Evolutionary conservation across 1,140 invertebrate genomes (phyloP).

Genomic region (Drosophila nigromelanica): DNA sequence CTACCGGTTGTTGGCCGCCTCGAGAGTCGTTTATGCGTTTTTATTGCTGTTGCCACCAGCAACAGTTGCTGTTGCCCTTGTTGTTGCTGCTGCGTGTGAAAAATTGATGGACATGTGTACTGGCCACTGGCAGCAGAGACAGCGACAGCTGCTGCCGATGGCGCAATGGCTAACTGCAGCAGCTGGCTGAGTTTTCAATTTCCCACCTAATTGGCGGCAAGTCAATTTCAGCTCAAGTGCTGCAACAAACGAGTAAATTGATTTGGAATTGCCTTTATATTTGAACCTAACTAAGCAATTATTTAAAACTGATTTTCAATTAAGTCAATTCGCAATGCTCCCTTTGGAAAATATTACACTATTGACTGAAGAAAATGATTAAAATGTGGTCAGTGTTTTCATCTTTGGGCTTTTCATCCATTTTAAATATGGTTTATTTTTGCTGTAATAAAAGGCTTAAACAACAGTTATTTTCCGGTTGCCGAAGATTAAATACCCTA

Average conservation of each 20-base stretch:
- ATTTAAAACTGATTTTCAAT: no score
- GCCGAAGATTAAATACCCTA: no score
- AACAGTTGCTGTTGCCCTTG: slow-evolving; percentile 34
- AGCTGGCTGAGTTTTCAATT: slow-evolving; percentile 44
- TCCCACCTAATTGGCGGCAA: slow-evolving; percentile 65
- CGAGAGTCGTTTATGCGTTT: slow-evolving; percentile 59
- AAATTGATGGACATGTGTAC: slow-evolving; percentile 67
- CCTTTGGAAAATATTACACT: no score
- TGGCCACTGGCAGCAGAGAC: slow-evolving; percentile 42
- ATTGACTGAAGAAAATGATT: no score
- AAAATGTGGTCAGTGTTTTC: no score
- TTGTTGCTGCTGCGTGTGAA: slow-evolving; percentile 50
- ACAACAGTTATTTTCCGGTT: no score
- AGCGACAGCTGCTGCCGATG: slow-evolving; percentile 25
- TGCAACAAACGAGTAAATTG: background rate
- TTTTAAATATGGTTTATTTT: no score
- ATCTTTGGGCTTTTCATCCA: no score
- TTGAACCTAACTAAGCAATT: no score
- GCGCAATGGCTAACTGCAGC: slow-evolving; percentile 4
- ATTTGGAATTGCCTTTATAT: background rate
- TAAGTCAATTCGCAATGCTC: no score
- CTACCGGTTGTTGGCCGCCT: slow-evolving; percentile 43
- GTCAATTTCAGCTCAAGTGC: slow-evolving; percentile 47
- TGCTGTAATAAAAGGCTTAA: no score
- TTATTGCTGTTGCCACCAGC: slow-evolving; percentile 50